phyloP scores from a whole-genome alignment of 2,113 vertebrate genomes.

The Dolichotis patagonum region DNA sequence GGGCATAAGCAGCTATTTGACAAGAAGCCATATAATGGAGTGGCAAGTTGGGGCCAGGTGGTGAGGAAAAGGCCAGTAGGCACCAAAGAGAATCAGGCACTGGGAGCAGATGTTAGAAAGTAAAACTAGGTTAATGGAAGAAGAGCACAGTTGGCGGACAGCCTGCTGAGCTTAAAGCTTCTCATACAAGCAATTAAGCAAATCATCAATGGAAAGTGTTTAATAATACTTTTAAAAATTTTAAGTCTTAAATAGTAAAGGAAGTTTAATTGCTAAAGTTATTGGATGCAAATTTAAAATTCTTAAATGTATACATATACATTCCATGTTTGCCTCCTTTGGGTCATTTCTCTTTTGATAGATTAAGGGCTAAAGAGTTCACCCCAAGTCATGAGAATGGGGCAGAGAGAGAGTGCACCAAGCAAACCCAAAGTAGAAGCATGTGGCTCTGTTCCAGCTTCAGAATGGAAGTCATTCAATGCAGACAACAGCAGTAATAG shows the following conservation, averaged over 20 bases:
- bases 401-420: background rate
- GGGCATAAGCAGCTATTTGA: conserved; percentile 21
- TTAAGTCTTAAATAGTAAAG: background rate
- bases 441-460: background rate
- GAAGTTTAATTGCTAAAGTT: background rate
- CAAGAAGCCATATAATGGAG: conserved; percentile 17
- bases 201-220: conserved; percentile 5
- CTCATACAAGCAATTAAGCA: conserved; percentile 35
- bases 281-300: background rate
- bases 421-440: background rate
- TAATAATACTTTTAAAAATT: background rate
- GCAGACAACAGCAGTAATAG: background rate
- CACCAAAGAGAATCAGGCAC: background rate
- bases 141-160: background rate
- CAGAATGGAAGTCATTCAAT: conserved; percentile 1
- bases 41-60: conserved; percentile 6
- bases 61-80: conserved; percentile 1
- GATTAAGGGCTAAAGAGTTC: conserved; percentile 23
- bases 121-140: conserved; percentile 25
- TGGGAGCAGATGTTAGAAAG: conserved; percentile 56
- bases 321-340: background rate
- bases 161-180: conserved; percentile 24
- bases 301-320: background rate
- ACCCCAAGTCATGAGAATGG: background rate
- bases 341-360: background rate